Base-by-base conservation (phyloP, 92 coral and sea anemone genomes). In the Phenganax subtilis region DNA sequence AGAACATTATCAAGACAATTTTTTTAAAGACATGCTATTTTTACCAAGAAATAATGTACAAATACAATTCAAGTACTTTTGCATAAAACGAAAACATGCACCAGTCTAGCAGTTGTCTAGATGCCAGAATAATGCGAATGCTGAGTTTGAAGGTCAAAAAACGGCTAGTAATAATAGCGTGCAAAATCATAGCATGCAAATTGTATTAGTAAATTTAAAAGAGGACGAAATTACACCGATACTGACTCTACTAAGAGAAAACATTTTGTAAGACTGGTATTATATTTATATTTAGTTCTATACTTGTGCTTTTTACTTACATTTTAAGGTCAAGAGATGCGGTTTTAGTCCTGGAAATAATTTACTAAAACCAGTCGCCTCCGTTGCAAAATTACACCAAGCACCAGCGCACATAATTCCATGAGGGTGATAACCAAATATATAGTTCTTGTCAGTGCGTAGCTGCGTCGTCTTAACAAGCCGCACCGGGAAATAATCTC, bases 391-490 rank as follows among this genome's bases (percentile, higher is more conserved):
- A 83, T 94, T 94, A 79, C 90, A 81, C 91, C 93, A 94, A 31
- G 98, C 98, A 3, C 98, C 98, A 54, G 90, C 89, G 54, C 98
- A 92, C 98, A 94, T 94, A 5, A 94, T 94, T 2, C 98, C 98
- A 76, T 94, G 98, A 0, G 98, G 98, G 75, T 94, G 98, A 81
- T 94, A 94, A 29, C 98, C 98, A 16, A 94, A 82, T 44, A 94
- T 88, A 75, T 94, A 94, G 87, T 94, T 94, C 73, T 87, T 87
- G 17, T 84, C 87, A 0, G 97, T 92, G 70, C 89, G 90, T 80
- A 94, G 83, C 20, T 83, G 84, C 76, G 84, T 84, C 11, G 98
- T 94, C 59, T 90, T 71, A 1, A 92, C 73, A 8, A 94, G 85
- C 68, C 87, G 87, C 16, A 82, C 91, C 9, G 98, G 97, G 70